Conservation (phyloP, 2,888 invertebrate genomes). For the Drosophila buzzatii region DNA sequence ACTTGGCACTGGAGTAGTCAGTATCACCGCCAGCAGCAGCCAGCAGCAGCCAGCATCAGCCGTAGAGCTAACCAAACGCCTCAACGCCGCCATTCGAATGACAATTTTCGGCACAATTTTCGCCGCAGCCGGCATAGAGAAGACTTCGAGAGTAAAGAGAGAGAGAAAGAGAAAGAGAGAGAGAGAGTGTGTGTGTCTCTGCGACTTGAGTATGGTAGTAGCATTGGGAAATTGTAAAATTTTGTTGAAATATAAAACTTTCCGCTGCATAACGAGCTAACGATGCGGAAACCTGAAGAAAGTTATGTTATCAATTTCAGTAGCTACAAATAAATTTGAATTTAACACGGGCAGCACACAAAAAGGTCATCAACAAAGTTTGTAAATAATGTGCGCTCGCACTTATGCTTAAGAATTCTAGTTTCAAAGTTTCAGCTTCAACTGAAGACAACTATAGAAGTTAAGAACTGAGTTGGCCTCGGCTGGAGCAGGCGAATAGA, state of each 20-base stretch:
- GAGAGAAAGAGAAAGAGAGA: no score
- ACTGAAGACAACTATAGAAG: slow-evolving; percentile 1
- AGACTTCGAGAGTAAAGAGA: slow-evolving; percentile 3
- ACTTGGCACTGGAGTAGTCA: slow-evolving; percentile 64
- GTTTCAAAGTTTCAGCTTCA: slow-evolving; percentile 30
- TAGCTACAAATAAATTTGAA: slow-evolving; percentile 84
- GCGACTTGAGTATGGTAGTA: slow-evolving; percentile 23
- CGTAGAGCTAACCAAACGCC: slow-evolving; percentile 31
- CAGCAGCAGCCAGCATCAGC: slow-evolving; percentile 14
- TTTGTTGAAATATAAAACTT: slow-evolving; percentile 83
- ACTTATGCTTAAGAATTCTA: slow-evolving; percentile 32
- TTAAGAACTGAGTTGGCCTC: neutral
- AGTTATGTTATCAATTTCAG: slow-evolving; percentile 85
- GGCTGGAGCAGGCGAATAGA: neutral
- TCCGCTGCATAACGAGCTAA: slow-evolving; percentile 84
- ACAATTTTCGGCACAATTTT: slow-evolving; percentile 79
- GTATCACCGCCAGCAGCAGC: slow-evolving; percentile 16
- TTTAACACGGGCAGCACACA: slow-evolving; percentile 75
- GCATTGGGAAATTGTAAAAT: slow-evolving; percentile 72
- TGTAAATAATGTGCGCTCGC: slow-evolving; percentile 47
- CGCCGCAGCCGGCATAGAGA: slow-evolving; percentile 43
- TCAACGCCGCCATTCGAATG: slow-evolving; percentile 63
- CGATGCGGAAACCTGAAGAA: slow-evolving; percentile 85
- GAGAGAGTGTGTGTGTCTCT: neutral
- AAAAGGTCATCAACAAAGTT: slow-evolving; percentile 47